phyloP scores from a whole-genome alignment of 2,113 vertebrate species.

The Tautogolabrus adspersus region DNA sequence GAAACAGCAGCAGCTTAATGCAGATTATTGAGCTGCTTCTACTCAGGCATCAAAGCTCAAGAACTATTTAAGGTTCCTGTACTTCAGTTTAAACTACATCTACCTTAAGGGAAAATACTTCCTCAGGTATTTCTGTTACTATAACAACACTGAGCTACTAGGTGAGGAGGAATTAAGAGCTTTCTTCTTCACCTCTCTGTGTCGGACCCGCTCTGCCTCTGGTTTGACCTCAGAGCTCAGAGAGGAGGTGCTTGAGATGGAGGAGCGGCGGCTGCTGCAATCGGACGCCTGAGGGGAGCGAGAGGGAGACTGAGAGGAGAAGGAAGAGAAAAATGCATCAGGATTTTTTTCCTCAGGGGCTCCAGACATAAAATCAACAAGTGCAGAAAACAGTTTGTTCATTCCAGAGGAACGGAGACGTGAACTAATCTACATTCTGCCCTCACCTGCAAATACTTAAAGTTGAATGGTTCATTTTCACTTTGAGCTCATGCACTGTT shows the following conservation, averaged over 20 bases:
- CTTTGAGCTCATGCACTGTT: too few species aligned
- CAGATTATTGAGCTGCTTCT: conserved; percentile 5
- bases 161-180: too few species aligned
- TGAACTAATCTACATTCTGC: too few species aligned
- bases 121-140: too few species aligned
- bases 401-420: not conserved
- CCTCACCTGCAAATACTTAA: too few species aligned
- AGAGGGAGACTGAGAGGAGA: conserved; percentile 78
- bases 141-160: too few species aligned
- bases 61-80: too few species aligned
- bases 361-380: not conserved
- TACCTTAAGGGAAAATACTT: too few species aligned
- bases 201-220: conserved; percentile 83
- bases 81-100: too few species aligned
- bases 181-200: conserved; percentile 86
- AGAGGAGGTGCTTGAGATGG: conserved; percentile 89
- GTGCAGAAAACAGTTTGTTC: too few species aligned
- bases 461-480: too few species aligned
- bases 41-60: not conserved
- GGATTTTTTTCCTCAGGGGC: not conserved
- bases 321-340: not conserved
- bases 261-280: conserved; percentile 89
- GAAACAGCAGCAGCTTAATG: conserved; percentile 89
- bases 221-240: conserved; percentile 76
- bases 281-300: conserved; percentile 85